Evolutionary conservation across 2,797 vertebrate species (phyloP).

Genomic region (Spinus pinus): DNA sequence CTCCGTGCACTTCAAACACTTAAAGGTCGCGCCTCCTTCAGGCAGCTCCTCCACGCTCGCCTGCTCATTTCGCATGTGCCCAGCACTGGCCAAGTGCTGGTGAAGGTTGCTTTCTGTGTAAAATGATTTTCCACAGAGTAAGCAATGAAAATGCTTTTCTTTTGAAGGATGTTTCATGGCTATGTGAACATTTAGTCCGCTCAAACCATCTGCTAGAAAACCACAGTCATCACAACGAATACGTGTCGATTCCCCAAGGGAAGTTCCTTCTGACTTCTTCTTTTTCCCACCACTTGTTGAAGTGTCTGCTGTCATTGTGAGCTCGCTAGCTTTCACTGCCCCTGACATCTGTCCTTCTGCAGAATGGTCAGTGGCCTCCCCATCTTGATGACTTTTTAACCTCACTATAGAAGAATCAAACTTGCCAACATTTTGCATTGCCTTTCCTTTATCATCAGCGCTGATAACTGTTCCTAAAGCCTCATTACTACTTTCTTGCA

Average conservation of each 20-base stretch:
- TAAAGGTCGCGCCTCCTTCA: slow-evolving; percentile 92
- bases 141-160: slow-evolving; percentile 95
- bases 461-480: slow-evolving; percentile 58
- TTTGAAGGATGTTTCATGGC: slow-evolving; percentile 98
- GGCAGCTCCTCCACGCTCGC: slow-evolving; percentile 93
- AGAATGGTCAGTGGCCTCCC: slow-evolving; percentile 65
- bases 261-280: slow-evolving; percentile 71
- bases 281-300: slow-evolving; percentile 58
- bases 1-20: slow-evolving; percentile 95
- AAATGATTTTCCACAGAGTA: slow-evolving; percentile 97
- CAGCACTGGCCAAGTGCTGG: slow-evolving; percentile 93
- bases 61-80: slow-evolving; percentile 92
- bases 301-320: slow-evolving; percentile 48
- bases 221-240: slow-evolving; percentile 96
- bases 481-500: slow-evolving; percentile 59
- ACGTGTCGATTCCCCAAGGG: slow-evolving; percentile 70
- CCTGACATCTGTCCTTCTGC: slow-evolving; percentile 54
- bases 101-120: slow-evolving; percentile 97
- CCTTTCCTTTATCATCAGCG: slow-evolving; percentile 71
- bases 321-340: slow-evolving; percentile 20
- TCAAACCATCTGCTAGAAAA: slow-evolving; percentile 94
- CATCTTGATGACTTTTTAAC: slow-evolving; percentile 80
- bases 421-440: slow-evolving; percentile 68
- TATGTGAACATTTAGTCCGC: slow-evolving; percentile 96
- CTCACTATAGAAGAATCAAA: slow-evolving; percentile 93